Conservation (phyloP, 2,888 invertebrate genomes). For the Thecophora atra region DNA sequence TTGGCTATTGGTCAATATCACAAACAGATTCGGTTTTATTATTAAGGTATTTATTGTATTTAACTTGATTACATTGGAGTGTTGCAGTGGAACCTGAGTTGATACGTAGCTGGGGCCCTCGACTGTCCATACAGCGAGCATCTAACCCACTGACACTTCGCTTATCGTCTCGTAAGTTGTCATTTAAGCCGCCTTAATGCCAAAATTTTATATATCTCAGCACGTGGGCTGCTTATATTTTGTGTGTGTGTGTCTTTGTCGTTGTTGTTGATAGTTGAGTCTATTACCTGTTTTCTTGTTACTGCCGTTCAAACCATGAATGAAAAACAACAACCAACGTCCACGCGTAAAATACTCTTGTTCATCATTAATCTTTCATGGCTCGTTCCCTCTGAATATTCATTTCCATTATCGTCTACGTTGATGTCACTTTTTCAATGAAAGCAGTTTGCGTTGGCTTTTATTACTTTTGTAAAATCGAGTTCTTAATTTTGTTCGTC, state of each 20-base stretch:
- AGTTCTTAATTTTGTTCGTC: background rate
- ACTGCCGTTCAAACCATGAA: constrained; percentile 8
- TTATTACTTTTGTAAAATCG: background rate
- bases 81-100: background rate
- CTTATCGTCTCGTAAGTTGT: constrained; percentile 23
- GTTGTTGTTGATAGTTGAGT: background rate
- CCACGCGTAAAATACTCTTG: constrained; percentile 10
- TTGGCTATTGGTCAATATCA: background rate
- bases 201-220: constrained; percentile 22
- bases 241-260: background rate
- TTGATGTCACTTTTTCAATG: constrained; percentile 9
- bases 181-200: constrained; percentile 30
- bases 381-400: background rate
- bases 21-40: background rate
- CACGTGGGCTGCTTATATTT: constrained; percentile 22
- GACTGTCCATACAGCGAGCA: constrained; percentile 1
- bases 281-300: background rate
- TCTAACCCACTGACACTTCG: constrained; percentile 3
- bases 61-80: background rate
- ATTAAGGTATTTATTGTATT: background rate
- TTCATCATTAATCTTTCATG: background rate
- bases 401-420: background rate
- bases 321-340: constrained; percentile 17
- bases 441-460: constrained; percentile 25
- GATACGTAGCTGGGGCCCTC: background rate